Evolutionary conservation across 2,113 vertebrate species (phyloP).

Genomic region (Gambusia affinis): DNA sequence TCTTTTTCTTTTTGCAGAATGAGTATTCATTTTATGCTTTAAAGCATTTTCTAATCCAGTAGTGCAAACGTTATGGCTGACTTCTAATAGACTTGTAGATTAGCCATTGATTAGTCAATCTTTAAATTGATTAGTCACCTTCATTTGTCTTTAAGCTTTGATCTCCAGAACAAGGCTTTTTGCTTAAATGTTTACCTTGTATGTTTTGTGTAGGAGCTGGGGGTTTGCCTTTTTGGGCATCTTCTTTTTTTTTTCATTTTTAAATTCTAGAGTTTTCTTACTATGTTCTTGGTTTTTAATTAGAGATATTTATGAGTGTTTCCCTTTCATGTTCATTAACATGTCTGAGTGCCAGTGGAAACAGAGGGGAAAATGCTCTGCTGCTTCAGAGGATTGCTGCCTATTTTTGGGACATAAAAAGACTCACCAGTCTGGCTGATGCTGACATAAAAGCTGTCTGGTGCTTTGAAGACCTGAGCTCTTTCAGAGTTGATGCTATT

Average conservation of each 20-base stretch:
- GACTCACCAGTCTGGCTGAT: constrained; percentile 41
- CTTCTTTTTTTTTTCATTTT: background rate
- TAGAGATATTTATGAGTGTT: constrained; percentile 19
- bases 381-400: constrained; percentile 36
- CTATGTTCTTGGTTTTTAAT: constrained; percentile 15
- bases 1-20: constrained; percentile 17
- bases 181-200: background rate
- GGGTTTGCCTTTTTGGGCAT: background rate
- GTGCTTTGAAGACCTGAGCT: constrained; percentile 55
- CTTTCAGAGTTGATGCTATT: constrained; percentile 39
- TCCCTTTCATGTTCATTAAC: constrained; percentile 8
- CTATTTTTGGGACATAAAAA: constrained; percentile 53
- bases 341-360: constrained; percentile 13
- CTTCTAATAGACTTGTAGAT: background rate
- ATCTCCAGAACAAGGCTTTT: constrained; percentile 20
- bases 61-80: constrained; percentile 29
- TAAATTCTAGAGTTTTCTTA: background rate
- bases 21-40: background rate
- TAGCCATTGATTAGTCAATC: constrained; percentile 24
- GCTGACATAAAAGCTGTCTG: constrained; percentile 62
- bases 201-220: too few relatives aligned
- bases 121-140: constrained; percentile 52
- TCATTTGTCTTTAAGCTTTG: constrained; percentile 18
- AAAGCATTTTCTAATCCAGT: constrained; percentile 13
- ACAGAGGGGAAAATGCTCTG: constrained; percentile 13